Evolutionary conservation across 2,888 invertebrate species (phyloP).

Genomic region (Tipula helvola): DNA sequence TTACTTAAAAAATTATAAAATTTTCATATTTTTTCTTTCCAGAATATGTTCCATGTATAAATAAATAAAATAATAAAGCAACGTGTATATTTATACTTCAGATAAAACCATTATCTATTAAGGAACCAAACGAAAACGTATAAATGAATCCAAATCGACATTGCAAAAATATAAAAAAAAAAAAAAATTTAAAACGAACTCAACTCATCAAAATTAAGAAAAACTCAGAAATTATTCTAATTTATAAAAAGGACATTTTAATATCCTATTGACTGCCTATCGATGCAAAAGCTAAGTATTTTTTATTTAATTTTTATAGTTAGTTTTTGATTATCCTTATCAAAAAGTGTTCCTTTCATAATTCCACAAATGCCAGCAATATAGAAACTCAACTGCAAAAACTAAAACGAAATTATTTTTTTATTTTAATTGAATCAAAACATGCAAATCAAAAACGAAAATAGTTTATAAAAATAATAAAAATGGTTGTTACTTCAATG

Average conservation of each 20-base stretch:
- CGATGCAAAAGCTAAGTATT: not conserved
- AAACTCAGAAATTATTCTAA: not conserved
- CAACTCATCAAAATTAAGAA: not conserved
- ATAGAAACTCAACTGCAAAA: not conserved
- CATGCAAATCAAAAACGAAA: not conserved
- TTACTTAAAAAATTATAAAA: too few species aligned
- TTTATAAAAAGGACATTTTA: not conserved
- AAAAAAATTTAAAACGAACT: not conserved
- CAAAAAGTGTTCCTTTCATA: not conserved
- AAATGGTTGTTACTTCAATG: not conserved
- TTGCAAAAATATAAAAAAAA: not conserved
- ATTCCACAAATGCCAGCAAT: not conserved
- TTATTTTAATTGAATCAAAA: not conserved
- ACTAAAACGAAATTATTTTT: not conserved
- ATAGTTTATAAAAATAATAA: not conserved
- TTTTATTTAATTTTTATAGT: not conserved
- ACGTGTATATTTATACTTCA: not conserved
- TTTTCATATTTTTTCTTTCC: not conserved
- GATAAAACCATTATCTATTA: not conserved
- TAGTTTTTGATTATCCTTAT: not conserved
- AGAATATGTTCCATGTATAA: not conserved
- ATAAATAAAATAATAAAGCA: not conserved
- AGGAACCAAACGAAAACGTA: not conserved
- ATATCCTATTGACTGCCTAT: not conserved
- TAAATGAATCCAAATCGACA: not conserved